A percentile compares a stretch with the other conserved stretches of the same genome.
Conservation (phyloP, 2,888 invertebrate species). For the Napeogenes sylphis region DNA sequence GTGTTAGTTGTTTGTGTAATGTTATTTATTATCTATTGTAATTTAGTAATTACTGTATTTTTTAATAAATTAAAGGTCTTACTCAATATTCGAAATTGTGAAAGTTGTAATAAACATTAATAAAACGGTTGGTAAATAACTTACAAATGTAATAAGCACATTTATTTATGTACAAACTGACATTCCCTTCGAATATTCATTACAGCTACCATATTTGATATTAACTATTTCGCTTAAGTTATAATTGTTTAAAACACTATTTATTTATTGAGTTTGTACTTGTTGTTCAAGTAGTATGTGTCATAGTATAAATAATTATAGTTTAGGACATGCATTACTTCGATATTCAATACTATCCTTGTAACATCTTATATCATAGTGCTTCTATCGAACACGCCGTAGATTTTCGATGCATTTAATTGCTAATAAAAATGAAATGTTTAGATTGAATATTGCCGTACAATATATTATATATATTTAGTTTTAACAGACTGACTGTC, state of each 20-base stretch:
- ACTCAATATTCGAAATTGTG: too few species aligned
- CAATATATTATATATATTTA: conserved; percentile 1
- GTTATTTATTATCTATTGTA: too few species aligned
- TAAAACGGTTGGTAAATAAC: too few species aligned
- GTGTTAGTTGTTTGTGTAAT: not conserved
- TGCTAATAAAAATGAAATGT: not conserved
- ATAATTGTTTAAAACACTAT: conserved; percentile 7
- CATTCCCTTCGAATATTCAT: not conserved
- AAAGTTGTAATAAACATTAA: too few species aligned
- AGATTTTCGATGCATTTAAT: conserved; percentile 1
- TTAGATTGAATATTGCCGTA: not conserved
- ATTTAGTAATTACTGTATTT: too few species aligned
- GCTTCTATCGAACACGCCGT: conserved; percentile 6
- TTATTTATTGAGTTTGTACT: too few species aligned
- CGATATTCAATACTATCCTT: conserved; percentile 41
- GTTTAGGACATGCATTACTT: conserved; percentile 53
- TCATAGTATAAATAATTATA: conserved; percentile 48
- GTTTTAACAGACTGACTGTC: not conserved
- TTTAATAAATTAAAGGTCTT: too few species aligned
- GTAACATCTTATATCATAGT: conserved; percentile 4
- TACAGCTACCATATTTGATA: not conserved
- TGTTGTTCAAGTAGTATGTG: conserved; percentile 47
- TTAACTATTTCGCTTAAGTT: not conserved
- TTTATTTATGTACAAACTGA: conserved; percentile 1
- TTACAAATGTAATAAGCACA: not conserved